A percentile compares a stretch with the other conserved stretches of the same genome.
Evolutionary conservation across 2,113 vertebrate genomes (phyloP).

Genomic region (Cacatua alba): DNA sequence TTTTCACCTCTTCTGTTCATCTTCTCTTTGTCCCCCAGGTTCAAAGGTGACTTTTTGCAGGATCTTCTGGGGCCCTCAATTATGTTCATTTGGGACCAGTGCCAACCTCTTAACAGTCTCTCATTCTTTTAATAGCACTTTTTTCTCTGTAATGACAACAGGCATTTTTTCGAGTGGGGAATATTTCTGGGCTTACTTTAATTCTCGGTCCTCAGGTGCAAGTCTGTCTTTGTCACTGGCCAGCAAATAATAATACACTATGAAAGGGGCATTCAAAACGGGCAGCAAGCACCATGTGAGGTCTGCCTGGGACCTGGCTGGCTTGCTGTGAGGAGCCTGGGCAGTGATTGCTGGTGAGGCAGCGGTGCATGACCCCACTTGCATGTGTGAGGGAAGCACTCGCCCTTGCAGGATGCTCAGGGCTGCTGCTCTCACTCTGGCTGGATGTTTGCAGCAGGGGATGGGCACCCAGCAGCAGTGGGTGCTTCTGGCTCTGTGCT

Average conservation of each 20-base stretch:
- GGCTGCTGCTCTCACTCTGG: not conserved
- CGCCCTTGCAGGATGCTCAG: not conserved
- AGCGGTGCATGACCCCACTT: not conserved
- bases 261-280: not conserved
- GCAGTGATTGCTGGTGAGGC: not conserved
- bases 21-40: not conserved
- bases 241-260: not conserved
- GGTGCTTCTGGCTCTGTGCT: not conserved
- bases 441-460: not conserved
- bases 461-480: not conserved
- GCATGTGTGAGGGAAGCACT: not conserved
- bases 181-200: conserved; percentile 46
- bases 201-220: not conserved
- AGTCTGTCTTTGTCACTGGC: not conserved
- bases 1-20: not conserved
- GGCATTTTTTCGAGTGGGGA: not conserved
- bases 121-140: not conserved
- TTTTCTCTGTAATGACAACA: conserved; percentile 35
- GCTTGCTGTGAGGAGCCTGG: not conserved
- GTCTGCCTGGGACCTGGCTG: not conserved
- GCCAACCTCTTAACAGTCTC: not conserved
- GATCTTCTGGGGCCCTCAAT: not conserved
- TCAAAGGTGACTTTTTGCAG: not conserved
- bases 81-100: not conserved
- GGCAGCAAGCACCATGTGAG: not conserved